Base-by-base conservation (phyloP, 2,888 invertebrate genomes). In the Rhamphomyia laevipes region DNA sequence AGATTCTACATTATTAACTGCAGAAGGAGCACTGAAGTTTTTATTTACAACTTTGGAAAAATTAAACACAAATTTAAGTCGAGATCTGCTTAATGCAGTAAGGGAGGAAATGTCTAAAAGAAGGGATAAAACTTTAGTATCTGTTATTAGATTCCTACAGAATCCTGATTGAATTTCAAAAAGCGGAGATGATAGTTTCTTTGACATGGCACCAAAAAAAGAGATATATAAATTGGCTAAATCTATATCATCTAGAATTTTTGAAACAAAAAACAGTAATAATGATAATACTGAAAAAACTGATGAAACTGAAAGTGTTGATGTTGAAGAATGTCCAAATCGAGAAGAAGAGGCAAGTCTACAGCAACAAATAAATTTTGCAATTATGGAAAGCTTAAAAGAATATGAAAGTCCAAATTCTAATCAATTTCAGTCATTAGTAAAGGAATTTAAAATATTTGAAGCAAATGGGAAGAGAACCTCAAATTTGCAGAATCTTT, bases 1-100 rank as follows among this genome's bases (percentile, higher is more conserved):
- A 44, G 44, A 44, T 16, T 44, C 31, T 27, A 31, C 44, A 31
- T 4, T 33, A 30, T 44, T 33, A 44, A 17, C 44, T 31, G 44
- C 44, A 33, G 44, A 31, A 44, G 44, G 16, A 17, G 31, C 44
- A 16, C 44, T 44, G 7, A 44, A 16, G 30, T 44, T 17, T 31
- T 44, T 44, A 33, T 44, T 31, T 33, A 30, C 23, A 21, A 43
- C 30, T 23, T 23, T 43, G 21, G 41, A 41, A 41, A 41, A 18
- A 43, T 23, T 43, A 23, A 43, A 43, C n/a, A n/a, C 27, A 4
- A 23, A 23, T 23, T 15, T 43, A 17, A 41, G 41, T 41, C 17
- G 41, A 9, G 17, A 41, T 9, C 18, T 16, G 1, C 41, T 41
- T 18, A 12, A 41, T 12, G 41, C 21, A 41, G 17, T 18, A 18